Evolutionary conservation across 2,888 invertebrate species (phyloP).

Genomic region (Gonocerus acuteangulatus): DNA sequence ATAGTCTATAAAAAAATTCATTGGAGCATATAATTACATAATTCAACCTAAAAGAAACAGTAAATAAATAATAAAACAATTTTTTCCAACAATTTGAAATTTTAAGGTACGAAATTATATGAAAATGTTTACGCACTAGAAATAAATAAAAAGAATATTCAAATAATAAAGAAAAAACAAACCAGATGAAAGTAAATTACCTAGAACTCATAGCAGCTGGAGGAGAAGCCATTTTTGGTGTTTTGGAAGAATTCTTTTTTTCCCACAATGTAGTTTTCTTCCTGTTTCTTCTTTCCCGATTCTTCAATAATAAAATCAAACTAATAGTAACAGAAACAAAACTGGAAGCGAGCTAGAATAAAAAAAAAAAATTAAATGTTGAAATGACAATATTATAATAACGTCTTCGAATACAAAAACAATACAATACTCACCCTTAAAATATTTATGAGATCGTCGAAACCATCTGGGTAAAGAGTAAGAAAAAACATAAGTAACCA

Average conservation of each 20-base stretch:
- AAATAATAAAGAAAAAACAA: neutral
- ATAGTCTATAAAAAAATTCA: too few relatives aligned
- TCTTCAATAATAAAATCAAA: neutral
- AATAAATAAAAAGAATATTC: too few relatives aligned
- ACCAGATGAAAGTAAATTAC: too few relatives aligned
- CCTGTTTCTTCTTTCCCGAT: neutral
- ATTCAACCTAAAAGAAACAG: too few relatives aligned
- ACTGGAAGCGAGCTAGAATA: conserved; percentile 15
- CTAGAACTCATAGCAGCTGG: too few relatives aligned
- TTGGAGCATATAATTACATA: too few relatives aligned
- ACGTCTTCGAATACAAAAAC: neutral
- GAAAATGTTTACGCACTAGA: too few relatives aligned
- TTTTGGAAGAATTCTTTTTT: neutral
- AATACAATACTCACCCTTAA: conserved; percentile 13
- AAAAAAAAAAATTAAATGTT: neutral
- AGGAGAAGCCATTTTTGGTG: too few relatives aligned
- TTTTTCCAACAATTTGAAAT: too few relatives aligned
- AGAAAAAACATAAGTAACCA: conserved; percentile 25
- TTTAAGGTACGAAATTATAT: too few relatives aligned
- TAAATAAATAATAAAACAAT: too few relatives aligned
- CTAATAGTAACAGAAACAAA: conserved; percentile 16
- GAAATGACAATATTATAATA: neutral
- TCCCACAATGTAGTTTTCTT: conserved; percentile 4
- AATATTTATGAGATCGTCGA: conserved; percentile 8
- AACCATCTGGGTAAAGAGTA: conserved; percentile 10